Conservation (phyloP, 2,888 invertebrate genomes). For the Alitta virens region DNA sequence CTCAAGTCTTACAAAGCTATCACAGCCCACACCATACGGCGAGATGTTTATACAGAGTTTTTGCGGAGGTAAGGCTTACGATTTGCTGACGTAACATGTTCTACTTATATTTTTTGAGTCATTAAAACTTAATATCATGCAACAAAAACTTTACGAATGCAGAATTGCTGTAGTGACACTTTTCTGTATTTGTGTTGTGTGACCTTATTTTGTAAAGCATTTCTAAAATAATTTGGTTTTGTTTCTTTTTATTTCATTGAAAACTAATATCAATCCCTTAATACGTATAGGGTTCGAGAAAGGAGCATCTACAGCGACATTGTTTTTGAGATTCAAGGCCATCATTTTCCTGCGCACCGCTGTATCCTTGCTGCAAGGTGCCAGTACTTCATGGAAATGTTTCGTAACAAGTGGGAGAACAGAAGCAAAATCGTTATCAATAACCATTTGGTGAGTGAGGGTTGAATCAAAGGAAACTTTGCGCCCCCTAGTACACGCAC, state of each 20-base stretch:
- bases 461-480: neutral
- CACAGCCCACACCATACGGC: slow-evolving; percentile 55
- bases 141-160: too few relatives aligned
- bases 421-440: slow-evolving; percentile 47
- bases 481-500: too few relatives aligned
- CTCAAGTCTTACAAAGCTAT: slow-evolving; percentile 58
- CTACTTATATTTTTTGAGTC: too few relatives aligned
- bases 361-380: slow-evolving; percentile 58
- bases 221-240: too few relatives aligned
- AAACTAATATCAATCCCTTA: too few relatives aligned
- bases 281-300: slow-evolving; percentile 51
- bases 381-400: slow-evolving; percentile 56
- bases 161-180: too few relatives aligned
- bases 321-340: slow-evolving; percentile 55
- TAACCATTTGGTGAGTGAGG: slow-evolving; percentile 3
- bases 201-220: too few relatives aligned
- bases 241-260: too few relatives aligned
- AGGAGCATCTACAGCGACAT: slow-evolving; percentile 55
- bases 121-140: too few relatives aligned
- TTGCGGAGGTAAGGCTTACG: slow-evolving; percentile 54
- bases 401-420: slow-evolving; percentile 56
- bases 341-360: slow-evolving; percentile 55
- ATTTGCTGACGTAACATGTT: too few relatives aligned
- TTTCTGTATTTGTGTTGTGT: too few relatives aligned
- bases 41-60: slow-evolving; percentile 60